phyloP scores from a whole-genome alignment of 2,888 invertebrate species.

The Hofmannophila pseudospretella region DNA sequence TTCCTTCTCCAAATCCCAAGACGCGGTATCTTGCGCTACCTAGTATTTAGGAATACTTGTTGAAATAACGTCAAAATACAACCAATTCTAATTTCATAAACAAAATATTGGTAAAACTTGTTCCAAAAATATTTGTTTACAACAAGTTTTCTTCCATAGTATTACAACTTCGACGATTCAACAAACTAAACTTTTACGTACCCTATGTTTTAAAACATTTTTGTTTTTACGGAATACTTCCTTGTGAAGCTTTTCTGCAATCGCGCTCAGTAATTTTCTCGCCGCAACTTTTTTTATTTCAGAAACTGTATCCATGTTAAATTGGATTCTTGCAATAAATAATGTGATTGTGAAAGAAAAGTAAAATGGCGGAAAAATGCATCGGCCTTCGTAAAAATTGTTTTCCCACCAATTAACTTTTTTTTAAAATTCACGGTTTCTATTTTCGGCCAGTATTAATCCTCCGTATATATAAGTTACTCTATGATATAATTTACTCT shows the following conservation, averaged over 20 bases:
- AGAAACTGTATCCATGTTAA: constrained; percentile 36
- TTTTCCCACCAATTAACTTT: background rate
- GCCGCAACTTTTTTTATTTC: constrained; percentile 46
- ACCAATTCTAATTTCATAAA: too few species aligned
- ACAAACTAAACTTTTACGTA: too few species aligned
- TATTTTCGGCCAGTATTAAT: too few species aligned
- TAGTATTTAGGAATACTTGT: too few species aligned
- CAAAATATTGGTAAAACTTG: too few species aligned
- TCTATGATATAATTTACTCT: too few species aligned
- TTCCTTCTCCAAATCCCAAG: constrained; percentile 60
- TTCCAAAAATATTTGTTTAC: too few species aligned
- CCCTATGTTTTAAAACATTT: constrained; percentile 60
- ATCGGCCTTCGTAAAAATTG: background rate
- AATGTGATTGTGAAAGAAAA: background rate
- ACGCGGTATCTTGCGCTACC: constrained; percentile 64
- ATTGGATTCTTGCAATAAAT: background rate
- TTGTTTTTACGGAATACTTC: constrained; percentile 51
- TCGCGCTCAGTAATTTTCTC: constrained; percentile 46
- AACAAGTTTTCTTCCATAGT: too few species aligned
- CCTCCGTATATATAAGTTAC: too few species aligned
- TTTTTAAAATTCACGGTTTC: background rate
- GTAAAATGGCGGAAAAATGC: background rate
- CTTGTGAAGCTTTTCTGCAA: constrained; percentile 52
- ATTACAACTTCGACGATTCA: too few species aligned
- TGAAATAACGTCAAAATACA: too few species aligned